Evolutionary conservation across 2,113 vertebrate genomes (phyloP), one percentile per base, ranked within the genome.

Genomic region (Arizona elegans): DNA sequence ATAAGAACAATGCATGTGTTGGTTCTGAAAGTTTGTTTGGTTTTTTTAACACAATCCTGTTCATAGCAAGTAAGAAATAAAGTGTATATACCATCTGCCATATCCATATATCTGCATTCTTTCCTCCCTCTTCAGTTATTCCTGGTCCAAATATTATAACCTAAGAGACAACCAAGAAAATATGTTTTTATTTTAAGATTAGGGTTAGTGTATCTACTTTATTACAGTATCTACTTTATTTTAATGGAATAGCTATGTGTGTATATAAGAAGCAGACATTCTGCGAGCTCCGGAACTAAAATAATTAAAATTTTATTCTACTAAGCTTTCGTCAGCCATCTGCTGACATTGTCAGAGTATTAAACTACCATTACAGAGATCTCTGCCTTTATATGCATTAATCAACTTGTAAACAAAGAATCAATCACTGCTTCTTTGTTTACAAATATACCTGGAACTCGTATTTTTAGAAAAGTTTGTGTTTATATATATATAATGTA

Each of bases 11-110:
- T 43, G 17, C 33, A 81, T 81, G 15, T 81, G 17, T 81, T 93
- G 50, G 58, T 95, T 86, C 21, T 93, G 17, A 13, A 91, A 33
- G 62, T 38, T 92, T 90, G 91, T 90, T 65, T 65, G 59, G 26
- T 93, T 97, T 91, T 54, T 88, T 26, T 3, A 62, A 93, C 15
- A 92, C 88, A 55, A 95, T 86, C 21, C 89, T 33, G 3, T 75
- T 0, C 50, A 87, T 93, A 94, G 24, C 12, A 65, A 70, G 33
- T 88, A 38, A 21, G 75, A 90, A 54, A 33, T 52, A 26, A 19
- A 59, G 90, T 43, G 94, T 92, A 70, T 97, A 0, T 97, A 98
- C 99, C 98, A 99, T 95, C 92, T 99, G 99, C 99, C 99, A 99
- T 93, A 99, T 98, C 99, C 99, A 99, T 91, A 96, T 94, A 91